Evolutionary conservation across 2,797 vertebrate species (phyloP).

Genomic region (Acanthurus tractus): DNA sequence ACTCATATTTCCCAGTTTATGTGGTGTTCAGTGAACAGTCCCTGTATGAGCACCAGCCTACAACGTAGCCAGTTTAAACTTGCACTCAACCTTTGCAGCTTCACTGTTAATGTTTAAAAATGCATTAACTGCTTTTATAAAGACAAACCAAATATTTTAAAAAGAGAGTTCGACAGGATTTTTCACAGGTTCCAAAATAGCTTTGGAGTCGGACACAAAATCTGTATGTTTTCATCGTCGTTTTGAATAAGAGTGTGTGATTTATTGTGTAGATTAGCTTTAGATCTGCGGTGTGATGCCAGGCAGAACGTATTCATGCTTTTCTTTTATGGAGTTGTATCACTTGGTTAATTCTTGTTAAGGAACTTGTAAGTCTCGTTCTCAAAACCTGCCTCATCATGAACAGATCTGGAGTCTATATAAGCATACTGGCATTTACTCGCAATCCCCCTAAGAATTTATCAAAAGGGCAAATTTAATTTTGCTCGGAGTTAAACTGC

Average conservation of each 20-base stretch:
- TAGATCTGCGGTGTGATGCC: background rate
- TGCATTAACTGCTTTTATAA: too few species aligned
- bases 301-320: background rate
- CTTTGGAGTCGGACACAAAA: background rate
- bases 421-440: background rate
- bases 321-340: too few species aligned
- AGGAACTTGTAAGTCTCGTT: background rate
- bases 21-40: conserved; percentile 14
- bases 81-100: background rate
- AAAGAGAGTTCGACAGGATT: too few species aligned
- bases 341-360: too few species aligned
- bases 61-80: background rate
- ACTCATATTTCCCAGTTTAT: conserved; percentile 34
- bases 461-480: background rate
- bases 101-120: conserved; percentile 1
- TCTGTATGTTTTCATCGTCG: background rate
- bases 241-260: background rate
- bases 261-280: background rate
- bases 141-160: too few species aligned
- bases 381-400: too few species aligned
- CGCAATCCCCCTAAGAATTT: background rate
- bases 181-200: background rate
- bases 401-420: background rate
- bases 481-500: background rate
- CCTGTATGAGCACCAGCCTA: background rate